phyloP scores from a whole-genome alignment of 1,140 invertebrate species.

The Rhopalosiphum padi region DNA sequence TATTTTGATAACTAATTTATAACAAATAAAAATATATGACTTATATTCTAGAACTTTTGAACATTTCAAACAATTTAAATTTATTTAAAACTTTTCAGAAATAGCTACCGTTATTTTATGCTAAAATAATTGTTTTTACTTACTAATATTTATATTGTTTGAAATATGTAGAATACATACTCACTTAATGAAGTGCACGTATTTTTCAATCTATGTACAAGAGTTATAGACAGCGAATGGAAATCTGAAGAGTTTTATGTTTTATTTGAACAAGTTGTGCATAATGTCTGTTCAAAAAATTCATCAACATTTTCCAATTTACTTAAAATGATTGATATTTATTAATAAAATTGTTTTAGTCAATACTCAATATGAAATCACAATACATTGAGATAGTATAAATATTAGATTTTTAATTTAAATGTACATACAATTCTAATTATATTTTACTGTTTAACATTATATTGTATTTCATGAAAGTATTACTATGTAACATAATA shows the following conservation, averaged over 20 bases:
- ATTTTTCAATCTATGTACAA: conserved; percentile 36
- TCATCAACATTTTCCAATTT: neutral
- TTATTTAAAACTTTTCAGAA: neutral
- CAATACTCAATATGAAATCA: neutral
- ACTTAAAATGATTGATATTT: conserved; percentile 1
- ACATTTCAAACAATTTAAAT: neutral
- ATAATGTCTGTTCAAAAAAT: conserved; percentile 19
- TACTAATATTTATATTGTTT: neutral
- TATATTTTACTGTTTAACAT: neutral
- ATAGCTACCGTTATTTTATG: neutral
- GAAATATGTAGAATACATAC: conserved; percentile 4
- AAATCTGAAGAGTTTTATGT: neutral
- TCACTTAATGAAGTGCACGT: neutral
- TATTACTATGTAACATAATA: neutral
- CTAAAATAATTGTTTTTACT: neutral
- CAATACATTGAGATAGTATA: neutral
- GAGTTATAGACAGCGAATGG: neutral
- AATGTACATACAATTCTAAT: neutral
- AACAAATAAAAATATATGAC: neutral
- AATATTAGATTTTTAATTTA: neutral
- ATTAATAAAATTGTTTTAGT: neutral
- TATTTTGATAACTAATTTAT: neutral
- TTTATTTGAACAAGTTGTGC: neutral
- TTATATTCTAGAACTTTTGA: neutral
- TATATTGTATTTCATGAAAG: neutral